These are phyloP conservation scores for Danaus chrysippus DNA, from an alignment of 2,888 invertebrate species.

Conservation along the genomic window DNA sequence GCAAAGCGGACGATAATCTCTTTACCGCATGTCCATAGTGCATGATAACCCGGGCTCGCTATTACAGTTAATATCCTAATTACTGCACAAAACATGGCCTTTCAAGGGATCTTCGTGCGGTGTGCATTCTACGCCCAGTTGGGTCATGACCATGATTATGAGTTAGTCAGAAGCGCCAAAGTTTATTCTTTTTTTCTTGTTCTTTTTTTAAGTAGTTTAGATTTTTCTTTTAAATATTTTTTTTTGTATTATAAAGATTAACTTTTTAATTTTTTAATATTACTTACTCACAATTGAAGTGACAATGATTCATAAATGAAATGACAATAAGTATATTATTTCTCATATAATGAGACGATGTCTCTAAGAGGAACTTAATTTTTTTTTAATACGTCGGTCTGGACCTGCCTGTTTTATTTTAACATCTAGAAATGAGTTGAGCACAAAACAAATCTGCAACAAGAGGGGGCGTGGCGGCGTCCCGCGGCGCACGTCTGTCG, in stretches of 20 bases:
- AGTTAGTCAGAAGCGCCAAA: background rate
- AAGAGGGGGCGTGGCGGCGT: slow-evolving; percentile 67
- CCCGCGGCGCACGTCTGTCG: slow-evolving; percentile 76
- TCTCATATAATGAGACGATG: background rate
- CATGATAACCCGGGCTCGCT: slow-evolving; percentile 44
- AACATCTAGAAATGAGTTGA: slow-evolving; percentile 59
- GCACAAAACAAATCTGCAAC: slow-evolving; percentile 72
- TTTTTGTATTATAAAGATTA: background rate
- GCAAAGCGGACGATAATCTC: slow-evolving; percentile 19
- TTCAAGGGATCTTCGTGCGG: slow-evolving; percentile 42
- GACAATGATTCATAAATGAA: too few species aligned
- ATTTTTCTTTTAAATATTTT: background rate
- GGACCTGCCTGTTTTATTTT: slow-evolving; percentile 6
- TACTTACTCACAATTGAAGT: too few species aligned
- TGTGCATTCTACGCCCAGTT: slow-evolving; percentile 57
- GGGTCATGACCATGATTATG: slow-evolving; percentile 38
- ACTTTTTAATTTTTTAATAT: too few species aligned
- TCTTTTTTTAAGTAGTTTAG: background rate
- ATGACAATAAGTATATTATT: too few species aligned
- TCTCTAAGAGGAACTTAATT: slow-evolving; percentile 33
- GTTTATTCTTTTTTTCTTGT: background rate
- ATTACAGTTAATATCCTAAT: slow-evolving; percentile 65
- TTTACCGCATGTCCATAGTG: slow-evolving; percentile 30
- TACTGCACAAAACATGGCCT: slow-evolving; percentile 62
- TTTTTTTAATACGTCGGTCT: background rate